Evolutionary conservation across 2,113 vertebrate genomes (phyloP).

Genomic region (Ancistrus triradiatus): DNA sequence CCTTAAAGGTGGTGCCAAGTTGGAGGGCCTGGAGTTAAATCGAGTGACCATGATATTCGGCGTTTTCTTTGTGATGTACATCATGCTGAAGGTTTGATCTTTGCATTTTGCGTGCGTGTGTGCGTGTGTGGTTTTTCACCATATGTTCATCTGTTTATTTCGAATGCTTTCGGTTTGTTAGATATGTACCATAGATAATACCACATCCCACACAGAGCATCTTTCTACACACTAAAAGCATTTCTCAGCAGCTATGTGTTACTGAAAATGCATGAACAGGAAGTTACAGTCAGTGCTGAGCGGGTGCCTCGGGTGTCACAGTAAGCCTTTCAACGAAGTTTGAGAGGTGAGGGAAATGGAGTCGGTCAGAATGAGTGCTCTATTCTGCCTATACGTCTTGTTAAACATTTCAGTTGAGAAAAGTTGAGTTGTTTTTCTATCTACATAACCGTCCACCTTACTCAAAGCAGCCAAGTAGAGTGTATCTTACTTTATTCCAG

Average conservation of each 20-base stretch:
- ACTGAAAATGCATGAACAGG: neutral
- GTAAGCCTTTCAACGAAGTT: too few species aligned
- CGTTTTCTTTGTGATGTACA: constrained; percentile 20
- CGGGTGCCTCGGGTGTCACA: too few species aligned
- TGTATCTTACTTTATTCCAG: too few species aligned
- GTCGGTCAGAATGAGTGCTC: too few species aligned
- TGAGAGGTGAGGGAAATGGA: neutral
- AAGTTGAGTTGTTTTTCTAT: too few species aligned
- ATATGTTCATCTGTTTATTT: neutral
- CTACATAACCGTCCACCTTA: too few species aligned
- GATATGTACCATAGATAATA: constrained; percentile 6
- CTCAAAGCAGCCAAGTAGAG: too few species aligned
- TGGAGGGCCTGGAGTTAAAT: constrained; percentile 30
- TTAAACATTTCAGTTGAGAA: too few species aligned
- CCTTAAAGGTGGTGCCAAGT: neutral
- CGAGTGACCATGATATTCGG: constrained; percentile 25
- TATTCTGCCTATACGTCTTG: too few species aligned
- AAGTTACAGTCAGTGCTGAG: too few species aligned
- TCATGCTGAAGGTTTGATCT: constrained; percentile 37
- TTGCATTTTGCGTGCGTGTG: neutral
- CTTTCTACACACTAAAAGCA: constrained; percentile 1
- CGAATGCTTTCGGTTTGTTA: neutral
- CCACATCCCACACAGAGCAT: neutral
- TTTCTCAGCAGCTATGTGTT: neutral
- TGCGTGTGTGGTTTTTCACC: neutral